These are phyloP conservation scores for Mormyrus lacerda DNA, from an alignment of 2,113 vertebrate species.

Conservation along the genomic window DNA sequence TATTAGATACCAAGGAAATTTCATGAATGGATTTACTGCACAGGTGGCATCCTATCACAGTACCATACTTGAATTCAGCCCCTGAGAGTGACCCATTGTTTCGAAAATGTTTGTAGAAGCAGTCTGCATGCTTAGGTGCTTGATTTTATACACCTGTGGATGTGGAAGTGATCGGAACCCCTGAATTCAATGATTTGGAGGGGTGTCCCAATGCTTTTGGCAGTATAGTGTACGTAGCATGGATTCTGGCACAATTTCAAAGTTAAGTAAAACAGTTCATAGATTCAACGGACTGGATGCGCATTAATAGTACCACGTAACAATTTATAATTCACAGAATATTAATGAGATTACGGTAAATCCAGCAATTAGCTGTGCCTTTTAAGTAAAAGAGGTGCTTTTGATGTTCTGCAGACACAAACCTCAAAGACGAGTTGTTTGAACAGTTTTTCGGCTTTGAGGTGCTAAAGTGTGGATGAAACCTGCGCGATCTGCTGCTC, in stretches of 20 bases:
- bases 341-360: neutral
- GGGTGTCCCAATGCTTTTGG: no score
- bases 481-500: neutral
- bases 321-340: neutral
- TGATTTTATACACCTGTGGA: no score
- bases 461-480: neutral
- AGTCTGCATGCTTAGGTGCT: no score
- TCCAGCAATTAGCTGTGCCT: neutral
- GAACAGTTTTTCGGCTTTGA: neutral
- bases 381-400: neutral
- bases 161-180: no score
- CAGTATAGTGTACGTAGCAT: neutral
- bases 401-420: conserved; percentile 1
- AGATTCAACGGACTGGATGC: neutral
- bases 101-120: no score
- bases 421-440: conserved; percentile 6
- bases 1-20: no score
- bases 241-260: neutral
- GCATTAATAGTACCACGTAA: neutral
- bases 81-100: no score
- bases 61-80: no score
- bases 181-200: no score
- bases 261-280: neutral
- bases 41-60: no score
- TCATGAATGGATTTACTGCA: no score